Conservation (phyloP, 1,140 invertebrate species). For the Trichonephila clavipes region DNA sequence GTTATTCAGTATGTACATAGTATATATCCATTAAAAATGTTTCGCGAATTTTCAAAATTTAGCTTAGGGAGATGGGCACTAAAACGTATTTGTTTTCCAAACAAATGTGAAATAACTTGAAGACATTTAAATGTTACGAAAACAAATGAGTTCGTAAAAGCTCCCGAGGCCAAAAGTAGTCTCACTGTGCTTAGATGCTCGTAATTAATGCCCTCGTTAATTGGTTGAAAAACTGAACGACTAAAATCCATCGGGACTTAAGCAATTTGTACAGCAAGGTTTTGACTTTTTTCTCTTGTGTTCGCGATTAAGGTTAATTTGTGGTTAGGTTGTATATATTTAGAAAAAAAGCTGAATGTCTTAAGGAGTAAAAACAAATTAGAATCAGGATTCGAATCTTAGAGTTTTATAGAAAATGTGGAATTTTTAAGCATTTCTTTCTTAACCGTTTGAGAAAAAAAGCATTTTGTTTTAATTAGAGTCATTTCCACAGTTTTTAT, state of each 20-base stretch:
- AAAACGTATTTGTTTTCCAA: not conserved
- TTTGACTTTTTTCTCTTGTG: not conserved
- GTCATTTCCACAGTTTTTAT: not conserved
- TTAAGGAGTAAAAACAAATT: not conserved
- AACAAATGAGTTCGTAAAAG: constrained; percentile 20
- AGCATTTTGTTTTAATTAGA: not conserved
- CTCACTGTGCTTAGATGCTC: not conserved
- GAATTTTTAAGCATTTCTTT: constrained; percentile 6
- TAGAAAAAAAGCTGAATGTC: not conserved
- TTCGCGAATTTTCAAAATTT: too few species aligned
- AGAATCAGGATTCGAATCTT: constrained; percentile 3
- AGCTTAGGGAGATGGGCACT: too few species aligned
- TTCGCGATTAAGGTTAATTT: constrained; percentile 32
- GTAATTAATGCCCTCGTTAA: constrained; percentile 60
- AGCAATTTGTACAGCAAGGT: constrained; percentile 27
- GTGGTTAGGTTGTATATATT: constrained; percentile 29
- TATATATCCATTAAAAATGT: too few species aligned
- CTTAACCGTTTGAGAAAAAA: not conserved
- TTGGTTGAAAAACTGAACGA: constrained; percentile 59
- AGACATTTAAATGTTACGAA: not conserved
- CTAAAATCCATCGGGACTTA: constrained; percentile 28
- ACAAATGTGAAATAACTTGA: not conserved
- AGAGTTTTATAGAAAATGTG: not conserved
- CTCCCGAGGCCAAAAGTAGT: not conserved
- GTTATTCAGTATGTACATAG: too few species aligned